Percentiles rank a stretch among this genome's conserved stretches.
Conservation (phyloP, 2,797 vertebrate genomes). For the Mastacembelus armatus region DNA sequence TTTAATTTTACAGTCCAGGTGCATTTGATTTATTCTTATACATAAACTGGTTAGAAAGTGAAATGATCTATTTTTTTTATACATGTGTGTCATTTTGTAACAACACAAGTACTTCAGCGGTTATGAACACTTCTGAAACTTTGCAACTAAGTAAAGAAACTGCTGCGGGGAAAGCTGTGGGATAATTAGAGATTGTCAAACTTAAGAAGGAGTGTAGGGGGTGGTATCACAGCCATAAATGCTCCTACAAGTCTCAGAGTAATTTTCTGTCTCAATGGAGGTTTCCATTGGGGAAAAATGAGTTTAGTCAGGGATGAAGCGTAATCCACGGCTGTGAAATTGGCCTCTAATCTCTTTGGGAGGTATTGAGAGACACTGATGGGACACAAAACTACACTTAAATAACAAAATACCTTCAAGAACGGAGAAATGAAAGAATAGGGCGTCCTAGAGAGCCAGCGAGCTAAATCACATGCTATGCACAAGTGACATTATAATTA, state of each 20-base stretch:
- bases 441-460: slow-evolving; percentile 7
- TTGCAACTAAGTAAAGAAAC: slow-evolving; percentile 10
- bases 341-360: slow-evolving; percentile 57
- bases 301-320: slow-evolving; percentile 58
- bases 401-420: slow-evolving; percentile 51
- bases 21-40: too few species aligned
- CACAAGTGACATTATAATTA: slow-evolving; percentile 40
- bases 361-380: slow-evolving; percentile 39
- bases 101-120: slow-evolving; percentile 6
- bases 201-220: slow-evolving; percentile 2
- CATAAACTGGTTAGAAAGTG: too few species aligned
- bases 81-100: slow-evolving; percentile 14
- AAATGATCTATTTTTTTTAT: not conserved
- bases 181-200: slow-evolving; percentile 55
- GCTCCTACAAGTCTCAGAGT: slow-evolving; percentile 35
- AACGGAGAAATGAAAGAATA: slow-evolving; percentile 10
- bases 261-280: slow-evolving; percentile 60
- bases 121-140: slow-evolving; percentile 11
- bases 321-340: slow-evolving; percentile 66
- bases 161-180: slow-evolving; percentile 20
- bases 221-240: slow-evolving; percentile 28
- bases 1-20: too few species aligned
- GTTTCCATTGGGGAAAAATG: slow-evolving; percentile 44
- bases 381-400: slow-evolving; percentile 52
- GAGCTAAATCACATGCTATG: not conserved